Base-by-base conservation (phyloP, 2,888 invertebrate species). In the Aphrophora alni region DNA sequence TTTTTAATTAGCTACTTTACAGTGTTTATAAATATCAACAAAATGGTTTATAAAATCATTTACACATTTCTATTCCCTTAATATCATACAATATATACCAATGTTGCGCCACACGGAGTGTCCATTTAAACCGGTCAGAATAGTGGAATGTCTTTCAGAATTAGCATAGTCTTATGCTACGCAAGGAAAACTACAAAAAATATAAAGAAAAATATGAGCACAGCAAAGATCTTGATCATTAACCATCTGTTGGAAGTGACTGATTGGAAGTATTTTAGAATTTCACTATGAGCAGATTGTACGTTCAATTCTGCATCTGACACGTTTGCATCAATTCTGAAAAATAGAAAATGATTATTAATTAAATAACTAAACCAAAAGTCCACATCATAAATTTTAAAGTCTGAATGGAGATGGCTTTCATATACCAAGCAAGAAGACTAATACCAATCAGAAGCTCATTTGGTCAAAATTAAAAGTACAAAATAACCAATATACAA, bases 171-270 rank as follows among this genome's bases (percentile, higher is more conserved):
- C 12, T 44, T 3, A 59, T 59, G 81, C 78, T 93, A 95, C 86
- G 98, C 96, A 92, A 99, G 91, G 89, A 99, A 98, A 85, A 99
- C 94, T 88, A 99, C 95, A 91, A 99, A 99, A 88, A 99, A 97
- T 89, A 99, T 95, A 89, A 99, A 99, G 92, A 99, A 99, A 88
- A 98, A 95, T 91, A 99, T 98, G 79, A 99, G 91, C 83, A 99
- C 97, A 78, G 95, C 99, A 90, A 99, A 99, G 85, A 99, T 94
- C 91, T 99, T 99, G 86, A 99, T 95, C 98, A 99, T 99, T 38
- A 99, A 91, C 95, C 98, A 99, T 86, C 99, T 93, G 90, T 99
- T 99, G 83, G 97, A 97, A 21, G 98, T 96, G 51, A 99, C 96
- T 80, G 95, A 95, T 89, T 97, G 97, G 89, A 99, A 99, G 90